Evolutionary conservation across 2,888 invertebrate species (phyloP), one percentile per base, ranked within the genome.

Genomic region (Mongoloraphidia duomilia): DNA sequence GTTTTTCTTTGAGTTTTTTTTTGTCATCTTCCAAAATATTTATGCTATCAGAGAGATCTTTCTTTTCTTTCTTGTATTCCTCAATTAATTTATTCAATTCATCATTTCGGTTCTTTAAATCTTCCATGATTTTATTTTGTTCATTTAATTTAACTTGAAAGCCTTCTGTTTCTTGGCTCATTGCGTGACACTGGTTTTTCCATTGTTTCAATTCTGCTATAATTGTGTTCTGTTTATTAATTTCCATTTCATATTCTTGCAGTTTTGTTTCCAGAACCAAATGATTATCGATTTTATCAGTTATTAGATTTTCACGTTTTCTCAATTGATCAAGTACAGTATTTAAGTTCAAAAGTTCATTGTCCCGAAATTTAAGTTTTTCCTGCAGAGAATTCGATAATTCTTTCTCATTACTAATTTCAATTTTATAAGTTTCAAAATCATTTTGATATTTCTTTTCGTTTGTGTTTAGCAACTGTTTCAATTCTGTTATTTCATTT

Each of bases 121-220:
- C 71, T 49, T 73, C 72, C 61, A 72, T 73, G 54, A 72, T 72
- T 55, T 73, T 73, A 53, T 63, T 11, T 36, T 40, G 12, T 34
- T 40, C 9, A 47, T 37, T 36, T 34, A 11, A 11, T n/a, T 11
- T 37, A 10, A 13, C 8, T n/a, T 37, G 42, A 46, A 50, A 53
- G 42, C 54, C 50, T 52, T 41, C 51, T 53, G 13, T 54, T 50
- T 52, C 53, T 46, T 10, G 51, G 51, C 50, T 55, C 50, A 41
- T 50, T 53, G 14, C 9, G 50, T 43, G 53, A 42, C 14, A 57
- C 43, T 41, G 53, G 51, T 44, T 49, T 47, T 38, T 58, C 53
- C 35, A 57, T 49, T 47, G 44, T 44, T 54, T 46, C 10, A 52
- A 44, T 46, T 44, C 43, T 37, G 40, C 40, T 34, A 34, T 50